Conservation (phyloP, 2,888 invertebrate species). For the Agrochola litura region DNA sequence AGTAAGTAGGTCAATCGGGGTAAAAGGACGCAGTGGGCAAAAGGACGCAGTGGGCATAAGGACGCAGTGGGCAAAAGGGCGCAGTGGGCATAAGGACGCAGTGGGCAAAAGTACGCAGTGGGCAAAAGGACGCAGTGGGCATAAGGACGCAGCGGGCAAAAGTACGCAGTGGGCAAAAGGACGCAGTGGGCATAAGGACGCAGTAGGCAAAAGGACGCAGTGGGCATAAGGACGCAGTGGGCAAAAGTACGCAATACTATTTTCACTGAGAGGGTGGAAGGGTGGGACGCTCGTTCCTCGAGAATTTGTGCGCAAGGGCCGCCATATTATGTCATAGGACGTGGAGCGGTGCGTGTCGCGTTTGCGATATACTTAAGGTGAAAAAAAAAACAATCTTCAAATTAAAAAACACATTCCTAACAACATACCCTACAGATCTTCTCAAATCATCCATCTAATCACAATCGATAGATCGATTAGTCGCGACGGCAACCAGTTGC, state of each 20-base stretch:
- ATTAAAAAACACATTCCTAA: not conserved
- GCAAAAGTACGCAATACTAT: not conserved
- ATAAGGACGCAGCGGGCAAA: not conserved
- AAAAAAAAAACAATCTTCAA: not conserved
- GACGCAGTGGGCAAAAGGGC: not conserved
- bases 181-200: not conserved
- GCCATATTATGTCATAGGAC: not conserved
- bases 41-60: not conserved
- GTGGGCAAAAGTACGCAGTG: not conserved
- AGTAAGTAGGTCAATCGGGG: not conserved
- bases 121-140: not conserved
- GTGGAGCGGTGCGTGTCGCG: fast-evolving
- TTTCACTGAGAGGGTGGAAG: not conserved
- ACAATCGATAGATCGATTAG: slow-evolving; percentile 48
- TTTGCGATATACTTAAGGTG: not conserved
- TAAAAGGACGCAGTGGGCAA: not conserved
- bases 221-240: not conserved
- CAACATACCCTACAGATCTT: not conserved
- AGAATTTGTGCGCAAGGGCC: not conserved
- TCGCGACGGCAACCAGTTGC: slow-evolving; percentile 44
- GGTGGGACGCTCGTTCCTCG: not conserved
- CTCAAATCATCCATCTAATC: slow-evolving; percentile 18
- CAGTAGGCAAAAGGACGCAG: not conserved
- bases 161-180: not conserved
- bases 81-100: not conserved